A percentile compares a stretch with the other conserved stretches of the same genome.
phyloP scores from a whole-genome alignment of 2,797 vertebrate genomes.

The Danio albolineatus region DNA sequence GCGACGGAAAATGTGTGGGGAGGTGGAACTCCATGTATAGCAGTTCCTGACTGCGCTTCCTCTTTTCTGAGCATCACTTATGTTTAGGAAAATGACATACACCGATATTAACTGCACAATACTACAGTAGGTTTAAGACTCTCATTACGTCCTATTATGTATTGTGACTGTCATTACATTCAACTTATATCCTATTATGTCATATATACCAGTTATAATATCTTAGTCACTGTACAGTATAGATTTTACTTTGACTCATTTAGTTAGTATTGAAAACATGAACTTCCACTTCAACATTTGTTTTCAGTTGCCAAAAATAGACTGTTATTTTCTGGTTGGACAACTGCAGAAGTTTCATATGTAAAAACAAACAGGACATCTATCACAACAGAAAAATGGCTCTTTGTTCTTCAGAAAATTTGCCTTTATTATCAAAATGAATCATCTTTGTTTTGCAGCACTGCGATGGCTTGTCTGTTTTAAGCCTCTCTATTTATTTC shows the following conservation, averaged over 20 bases:
- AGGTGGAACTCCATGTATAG: slow-evolving; percentile 13
- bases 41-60: slow-evolving; percentile 52
- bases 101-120: not conserved
- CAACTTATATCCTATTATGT: not conserved
- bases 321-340: slow-evolving; percentile 4
- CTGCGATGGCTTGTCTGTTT: too few relatives aligned
- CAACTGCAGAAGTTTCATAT: slow-evolving; percentile 25
- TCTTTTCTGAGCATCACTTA: slow-evolving; percentile 25
- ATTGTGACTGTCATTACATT: not conserved
- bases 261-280: not conserved
- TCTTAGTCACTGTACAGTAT: not conserved
- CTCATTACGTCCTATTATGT: not conserved
- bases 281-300: not conserved
- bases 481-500: too few relatives aligned
- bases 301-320: slow-evolving; percentile 33
- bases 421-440: not conserved
- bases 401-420: not conserved
- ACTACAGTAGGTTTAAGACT: not conserved
- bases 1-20: not conserved
- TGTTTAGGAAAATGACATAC: not conserved
- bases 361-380: not conserved
- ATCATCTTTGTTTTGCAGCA: not conserved
- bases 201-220: not conserved
- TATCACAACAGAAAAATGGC: not conserved
- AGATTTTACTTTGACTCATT: not conserved